Evolutionary conservation across 2,113 vertebrate species (phyloP).

Genomic region (Psammodynastes pulverulentus): DNA sequence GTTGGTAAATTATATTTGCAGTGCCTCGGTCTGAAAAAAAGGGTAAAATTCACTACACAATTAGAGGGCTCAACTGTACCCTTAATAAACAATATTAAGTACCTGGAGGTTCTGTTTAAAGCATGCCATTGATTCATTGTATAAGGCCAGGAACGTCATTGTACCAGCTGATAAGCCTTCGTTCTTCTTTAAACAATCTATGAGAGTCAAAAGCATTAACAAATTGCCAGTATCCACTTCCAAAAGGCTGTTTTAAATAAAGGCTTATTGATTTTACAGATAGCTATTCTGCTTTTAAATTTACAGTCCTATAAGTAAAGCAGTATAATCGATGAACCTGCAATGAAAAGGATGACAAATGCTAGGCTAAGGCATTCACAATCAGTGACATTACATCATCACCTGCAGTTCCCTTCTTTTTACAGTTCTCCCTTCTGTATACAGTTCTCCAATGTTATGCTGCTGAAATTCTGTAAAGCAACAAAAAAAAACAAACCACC

Average conservation of each 20-base stretch:
- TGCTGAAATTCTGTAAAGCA: neutral
- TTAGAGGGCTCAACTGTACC: constrained; percentile 42
- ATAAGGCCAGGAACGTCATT: constrained; percentile 74
- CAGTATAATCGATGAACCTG: neutral
- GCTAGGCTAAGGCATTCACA: neutral
- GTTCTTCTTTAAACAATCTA: constrained; percentile 79
- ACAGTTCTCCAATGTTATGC: neutral
- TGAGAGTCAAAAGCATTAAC: constrained; percentile 31
- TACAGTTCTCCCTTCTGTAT: neutral
- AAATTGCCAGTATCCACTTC: constrained; percentile 37
- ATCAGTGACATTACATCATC: neutral
- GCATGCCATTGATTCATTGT: constrained; percentile 83
- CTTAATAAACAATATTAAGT: constrained; percentile 54
- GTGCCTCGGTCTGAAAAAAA: constrained; percentile 26
- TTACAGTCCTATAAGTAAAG: neutral
- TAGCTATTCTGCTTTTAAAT: constrained; percentile 1
- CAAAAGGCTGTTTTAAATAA: constrained; percentile 10
- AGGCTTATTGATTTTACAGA: constrained; percentile 22
- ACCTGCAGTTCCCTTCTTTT: neutral
- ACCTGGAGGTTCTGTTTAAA: constrained; percentile 88
- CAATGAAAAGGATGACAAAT: neutral
- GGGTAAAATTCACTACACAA: constrained; percentile 27
- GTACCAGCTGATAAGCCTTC: constrained; percentile 77
- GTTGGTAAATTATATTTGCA: constrained; percentile 33
- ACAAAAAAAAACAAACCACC: neutral